Percentiles rank a stretch among this genome's conserved stretches.
Evolutionary conservation across 1,140 invertebrate species (phyloP).

Genomic region (Drosophila tsacasi): DNA sequence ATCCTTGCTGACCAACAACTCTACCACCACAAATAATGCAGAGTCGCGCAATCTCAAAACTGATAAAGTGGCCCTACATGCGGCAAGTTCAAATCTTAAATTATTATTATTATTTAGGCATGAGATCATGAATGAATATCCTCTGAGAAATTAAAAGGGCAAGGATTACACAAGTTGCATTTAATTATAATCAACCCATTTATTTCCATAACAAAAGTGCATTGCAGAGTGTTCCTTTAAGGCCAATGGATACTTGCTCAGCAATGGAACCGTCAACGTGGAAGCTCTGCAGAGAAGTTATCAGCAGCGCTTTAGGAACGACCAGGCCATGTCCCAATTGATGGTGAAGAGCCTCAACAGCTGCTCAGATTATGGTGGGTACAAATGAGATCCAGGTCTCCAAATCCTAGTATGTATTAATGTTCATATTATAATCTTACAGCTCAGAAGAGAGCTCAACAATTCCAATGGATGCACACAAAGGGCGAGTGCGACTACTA

Average conservation of each 20-base stretch:
- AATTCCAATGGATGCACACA: conserved; percentile 56
- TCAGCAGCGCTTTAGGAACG: conserved; percentile 52
- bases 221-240: conserved; percentile 63
- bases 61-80: conserved; percentile 62
- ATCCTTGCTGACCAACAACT: conserved; percentile 35
- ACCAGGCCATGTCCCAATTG: conserved; percentile 32
- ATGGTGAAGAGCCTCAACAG: conserved; percentile 40
- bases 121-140: too few species aligned
- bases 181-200: neutral
- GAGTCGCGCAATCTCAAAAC: conserved; percentile 34
- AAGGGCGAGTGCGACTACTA: conserved; percentile 59
- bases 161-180: neutral
- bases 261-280: conserved; percentile 50
- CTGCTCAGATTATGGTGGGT: conserved; percentile 47
- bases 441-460: conserved; percentile 42
- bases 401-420: neutral
- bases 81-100: conserved; percentile 18
- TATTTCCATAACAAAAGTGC: conserved; percentile 34
- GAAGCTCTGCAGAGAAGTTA: conserved; percentile 35
- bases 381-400: too few species aligned
- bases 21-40: conserved; percentile 26
- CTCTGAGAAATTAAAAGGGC: too few species aligned
- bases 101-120: neutral
- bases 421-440: neutral
- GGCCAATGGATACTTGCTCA: conserved; percentile 33